Base-by-base conservation (phyloP, 2,797 vertebrate species). In the Takifugu rubripes region DNA sequence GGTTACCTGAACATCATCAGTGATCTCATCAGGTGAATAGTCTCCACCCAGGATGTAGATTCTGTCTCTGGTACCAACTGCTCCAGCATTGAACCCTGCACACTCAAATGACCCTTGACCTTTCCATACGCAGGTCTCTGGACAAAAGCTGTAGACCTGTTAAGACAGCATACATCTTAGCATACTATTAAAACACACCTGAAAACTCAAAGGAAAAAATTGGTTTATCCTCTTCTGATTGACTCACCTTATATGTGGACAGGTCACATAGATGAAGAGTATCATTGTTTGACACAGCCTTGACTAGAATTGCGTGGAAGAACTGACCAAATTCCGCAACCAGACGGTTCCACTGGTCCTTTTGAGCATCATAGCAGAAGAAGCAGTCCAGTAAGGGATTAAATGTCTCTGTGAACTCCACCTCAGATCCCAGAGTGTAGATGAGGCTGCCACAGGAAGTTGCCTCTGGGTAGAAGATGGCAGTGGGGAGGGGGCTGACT, bases 1-100 rank as follows among this genome's bases (percentile, higher is more conserved):
- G 27, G 7, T 10, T 10, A 98, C 96, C 88, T 99, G 97, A 42
- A 92, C 96, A 84, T 99, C 97, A 55, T 99, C 97, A 3, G 96
- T 96, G 77, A 98, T 94, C 88, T 98, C 96, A 27, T 97, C 94
- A 1, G 96, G 96, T 42, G 96, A 96, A 62, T 98, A 99, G 83
- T 99, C 97, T 31, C 97, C 97, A 12, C 97, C 97, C 66, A 99
- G 82, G 72, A 99, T 95, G 75, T 96, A 99, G 84, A 99, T 97
- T 83, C 93, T 94, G 78, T 96, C 94, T 77, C 89, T 91, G 56
- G 93, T 90, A 3, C 94, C 94, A 73, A 98, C 90, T n/a, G 95
- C 94, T 14, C 94, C 94, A 9, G 97, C 96, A 56, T 99, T 99
- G 89, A 99, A 99, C 2, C 97, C 97, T 49, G 96, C 96, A 0